Percentiles rank a stretch among this genome's conserved stretches.
Conservation (phyloP, 2,797 vertebrate genomes). For the Sebastolobus alascanus region DNA sequence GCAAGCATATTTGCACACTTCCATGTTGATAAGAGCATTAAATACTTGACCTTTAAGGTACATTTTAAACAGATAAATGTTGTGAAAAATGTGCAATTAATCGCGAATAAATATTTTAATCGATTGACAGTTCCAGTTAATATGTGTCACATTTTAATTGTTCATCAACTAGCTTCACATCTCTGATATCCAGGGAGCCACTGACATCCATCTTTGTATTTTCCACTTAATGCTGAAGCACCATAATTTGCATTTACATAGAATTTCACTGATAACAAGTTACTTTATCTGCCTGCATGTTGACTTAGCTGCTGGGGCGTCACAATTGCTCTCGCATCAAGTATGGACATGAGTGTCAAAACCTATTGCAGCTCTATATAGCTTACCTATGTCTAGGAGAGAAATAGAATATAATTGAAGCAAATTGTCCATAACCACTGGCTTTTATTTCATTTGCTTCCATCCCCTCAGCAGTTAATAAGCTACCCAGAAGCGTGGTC, state of each 20-base stretch:
- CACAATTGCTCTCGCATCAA: slow-evolving; percentile 25
- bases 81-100: too few species aligned
- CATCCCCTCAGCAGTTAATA: slow-evolving; percentile 21
- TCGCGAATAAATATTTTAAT: too few species aligned
- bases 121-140: background rate
- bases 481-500: background rate
- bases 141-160: background rate
- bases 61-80: too few species aligned
- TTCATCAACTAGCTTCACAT: background rate
- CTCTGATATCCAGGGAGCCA: background rate
- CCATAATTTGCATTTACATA: slow-evolving; percentile 37
- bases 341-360: slow-evolving; percentile 4
- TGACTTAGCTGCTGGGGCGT: slow-evolving; percentile 19
- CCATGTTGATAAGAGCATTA: too few species aligned
- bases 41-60: too few species aligned
- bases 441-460: slow-evolving; percentile 38
- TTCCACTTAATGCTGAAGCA: background rate
- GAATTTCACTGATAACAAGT: slow-evolving; percentile 22
- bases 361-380: background rate
- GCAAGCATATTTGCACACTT: too few species aligned
- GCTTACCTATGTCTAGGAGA: background rate
- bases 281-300: slow-evolving; percentile 1
- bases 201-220: background rate
- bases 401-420: slow-evolving; percentile 2
- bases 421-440: slow-evolving; percentile 32